Evolutionary conservation across 2,797 vertebrate species (phyloP), one percentile per base, ranked within the genome.

Genomic region (Danio choprae): DNA sequence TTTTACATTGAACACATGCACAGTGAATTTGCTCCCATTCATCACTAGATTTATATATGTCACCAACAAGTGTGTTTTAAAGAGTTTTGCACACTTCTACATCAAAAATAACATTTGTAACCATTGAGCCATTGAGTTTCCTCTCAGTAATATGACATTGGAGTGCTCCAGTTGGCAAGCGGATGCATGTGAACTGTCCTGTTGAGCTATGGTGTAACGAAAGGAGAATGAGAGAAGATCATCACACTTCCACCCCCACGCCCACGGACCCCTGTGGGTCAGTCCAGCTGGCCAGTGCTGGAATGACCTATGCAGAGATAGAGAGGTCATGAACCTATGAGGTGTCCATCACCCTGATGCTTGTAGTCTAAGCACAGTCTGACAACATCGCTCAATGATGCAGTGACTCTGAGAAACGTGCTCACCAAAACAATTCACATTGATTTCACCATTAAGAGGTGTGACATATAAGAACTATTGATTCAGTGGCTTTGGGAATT

Each of bases 241-340:
- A 48, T 76, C 58, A 65, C 5, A 43, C 10, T 53, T 48, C 38
- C 68, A 59, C 46, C 56, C 76, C 64, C 74, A 73, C 41, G 6
- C n/a, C 43, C 22, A 41, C 43, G 16, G 58, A 63, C 71, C 81
- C 79, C 78, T 5, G 76, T 50, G 71, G 83, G 77, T 70, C 69
- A 74, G 79, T 87, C 88, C 91, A 94, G 89, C 89, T 91, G 91
- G 90, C 77, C 41, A 82, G 81, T 87, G 88, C 84, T 83, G 73
- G 86, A 88, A 88, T 88, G 87, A 87, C 78, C 46, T 68, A 58
- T 13, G 56, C 77, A 4, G 55, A 83, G 82, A 87, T 67, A 77
- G 74, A 64, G 77, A 84, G 86, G 87, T 87, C 80, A 84, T 75
- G 84, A 87, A 84, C 88, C 82, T 84, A 74, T 59, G 81, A 79